Conservation (phyloP, 2,113 vertebrate genomes). For the Podiceps cristatus region DNA sequence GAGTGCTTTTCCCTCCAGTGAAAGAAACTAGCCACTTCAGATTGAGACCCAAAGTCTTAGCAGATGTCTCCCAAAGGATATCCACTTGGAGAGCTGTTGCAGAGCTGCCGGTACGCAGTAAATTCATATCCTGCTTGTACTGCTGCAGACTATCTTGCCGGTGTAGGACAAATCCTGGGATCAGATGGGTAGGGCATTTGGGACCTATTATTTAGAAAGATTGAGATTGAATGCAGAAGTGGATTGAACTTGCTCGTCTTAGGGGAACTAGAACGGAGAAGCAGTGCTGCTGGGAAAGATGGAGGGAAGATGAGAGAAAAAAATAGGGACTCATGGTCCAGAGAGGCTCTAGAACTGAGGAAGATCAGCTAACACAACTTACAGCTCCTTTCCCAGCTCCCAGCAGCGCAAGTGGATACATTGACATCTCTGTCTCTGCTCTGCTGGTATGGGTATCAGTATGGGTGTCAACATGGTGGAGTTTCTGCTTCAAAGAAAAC, state of each 20-base stretch:
- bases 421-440: background rate
- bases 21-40: background rate
- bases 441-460: background rate
- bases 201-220: background rate
- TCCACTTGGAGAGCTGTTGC: background rate
- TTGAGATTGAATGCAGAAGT: background rate
- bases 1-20: background rate
- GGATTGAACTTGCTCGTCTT: background rate
- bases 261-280: background rate
- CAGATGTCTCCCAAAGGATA: background rate
- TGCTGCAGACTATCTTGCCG: background rate
- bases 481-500: constrained; percentile 2
- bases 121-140: background rate
- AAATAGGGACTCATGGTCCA: background rate
- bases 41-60: background rate
- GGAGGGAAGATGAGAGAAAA: background rate
- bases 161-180: background rate
- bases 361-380: background rate
- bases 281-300: background rate
- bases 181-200: background rate
- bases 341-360: background rate
- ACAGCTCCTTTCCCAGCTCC: background rate
- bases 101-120: background rate
- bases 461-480: background rate
- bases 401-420: background rate